Conservation (phyloP, 1,140 invertebrate species). For the Drosophila pachea region DNA sequence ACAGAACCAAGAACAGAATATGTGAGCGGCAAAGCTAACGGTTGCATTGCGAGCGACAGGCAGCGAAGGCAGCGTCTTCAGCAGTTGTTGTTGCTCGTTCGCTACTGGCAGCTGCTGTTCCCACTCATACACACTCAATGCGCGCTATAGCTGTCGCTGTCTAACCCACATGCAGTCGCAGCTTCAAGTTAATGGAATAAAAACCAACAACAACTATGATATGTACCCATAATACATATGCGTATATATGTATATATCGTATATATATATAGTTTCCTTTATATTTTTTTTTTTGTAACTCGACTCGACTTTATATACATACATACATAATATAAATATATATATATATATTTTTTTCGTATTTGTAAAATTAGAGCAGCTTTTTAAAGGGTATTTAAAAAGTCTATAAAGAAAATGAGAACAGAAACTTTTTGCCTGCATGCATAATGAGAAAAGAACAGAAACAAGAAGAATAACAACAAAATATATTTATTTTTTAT, state of each 20-base stretch:
- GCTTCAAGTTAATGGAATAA: conserved; percentile 29
- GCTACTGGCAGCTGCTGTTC: neutral
- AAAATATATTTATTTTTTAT: conserved; percentile 75
- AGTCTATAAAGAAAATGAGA: conserved; percentile 32
- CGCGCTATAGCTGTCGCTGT: conserved; percentile 43
- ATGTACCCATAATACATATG: conserved; percentile 33
- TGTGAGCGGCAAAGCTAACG: conserved; percentile 7
- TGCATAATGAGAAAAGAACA: conserved; percentile 23
- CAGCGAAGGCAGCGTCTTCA: too few relatives aligned
- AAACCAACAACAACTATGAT: conserved; percentile 35
- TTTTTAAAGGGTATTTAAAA: conserved; percentile 55
- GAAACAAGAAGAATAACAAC: conserved; percentile 24
- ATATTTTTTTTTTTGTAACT: conserved; percentile 61
- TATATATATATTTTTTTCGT: conserved; percentile 54
- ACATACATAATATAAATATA: conserved; percentile 41
- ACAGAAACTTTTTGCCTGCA: conserved; percentile 23
- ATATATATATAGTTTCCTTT: conserved; percentile 36
- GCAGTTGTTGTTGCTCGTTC: conserved; percentile 10
- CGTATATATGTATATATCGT: conserved; percentile 23
- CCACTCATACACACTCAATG: conserved; percentile 43
- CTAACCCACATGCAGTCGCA: conserved; percentile 46
- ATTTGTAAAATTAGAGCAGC: conserved; percentile 71
- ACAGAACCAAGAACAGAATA: conserved; percentile 30
- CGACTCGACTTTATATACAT: conserved; percentile 54
- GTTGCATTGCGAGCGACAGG: conserved; percentile 19